Evolutionary conservation across 1,140 invertebrate species (phyloP), one percentile per base, ranked within the genome.

Genomic region (Anadara kagoshimensis): DNA sequence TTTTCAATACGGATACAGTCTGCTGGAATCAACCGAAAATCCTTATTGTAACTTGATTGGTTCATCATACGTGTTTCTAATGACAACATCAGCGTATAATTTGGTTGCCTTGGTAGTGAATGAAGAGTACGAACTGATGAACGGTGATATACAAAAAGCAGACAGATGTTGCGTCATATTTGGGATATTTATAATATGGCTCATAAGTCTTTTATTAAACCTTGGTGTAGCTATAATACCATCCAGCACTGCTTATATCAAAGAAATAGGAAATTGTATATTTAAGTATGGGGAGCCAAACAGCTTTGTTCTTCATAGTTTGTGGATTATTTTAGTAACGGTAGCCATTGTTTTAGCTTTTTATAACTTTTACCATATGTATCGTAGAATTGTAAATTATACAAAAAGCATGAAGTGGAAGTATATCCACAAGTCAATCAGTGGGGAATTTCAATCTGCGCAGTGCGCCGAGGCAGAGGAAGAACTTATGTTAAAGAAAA

Each of bases 121-220:
- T 89, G 95, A 96, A 88, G 95, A 94, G 61, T 95, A 95, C 8
- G 93, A 96, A 51, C 94, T 96, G 83, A 94, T 94, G 1, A 94
- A 91, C 68, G n/a, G 59, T 83, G 41, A 61, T 7, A 36, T 66
- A 12, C 66, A 69, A 12, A 53, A 57, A 20, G 57, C 76, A 56
- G 66, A 78, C 47, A 41, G 72, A 2, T 95, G 51, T 93, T 97
- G 95, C 88, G 94, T 97, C 14, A 91, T 96, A 24, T 97, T 97
- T 89, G 95, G 95, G 11, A 94, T 95, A 36, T 95, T 95, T 89
- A 97, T 97, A 93, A 96, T 96, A 82, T 97, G 95, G 96, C 96
- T 96, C 89, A 89, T 90, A 24, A 90, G 88, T 67, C 85, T 97
- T 79, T 95, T 95, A 10, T 95, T 97, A 84, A 97, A 97, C 89